Evolutionary conservation across 30 jellyfish, hydroid and myxozoan genomes (phyloP).

Genomic region (Aurelia sp.): DNA sequence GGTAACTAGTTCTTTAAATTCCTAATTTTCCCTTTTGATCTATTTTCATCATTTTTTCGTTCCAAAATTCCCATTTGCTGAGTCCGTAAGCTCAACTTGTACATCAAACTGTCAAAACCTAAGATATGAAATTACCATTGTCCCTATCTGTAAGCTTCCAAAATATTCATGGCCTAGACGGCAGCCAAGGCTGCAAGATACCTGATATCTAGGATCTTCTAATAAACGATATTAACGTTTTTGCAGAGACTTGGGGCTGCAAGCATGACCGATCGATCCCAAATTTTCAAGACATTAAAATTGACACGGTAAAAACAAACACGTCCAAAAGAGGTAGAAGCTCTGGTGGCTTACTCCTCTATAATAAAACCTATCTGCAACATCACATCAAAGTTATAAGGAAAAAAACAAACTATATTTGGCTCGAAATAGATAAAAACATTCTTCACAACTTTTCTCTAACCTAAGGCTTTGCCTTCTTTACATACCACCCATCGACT

Average conservation of each 20-base stretch:
- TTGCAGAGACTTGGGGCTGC: slow-evolving; percentile 6
- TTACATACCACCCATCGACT: background rate
- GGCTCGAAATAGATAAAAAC: background rate
- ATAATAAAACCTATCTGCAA: background rate
- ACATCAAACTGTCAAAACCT: no score
- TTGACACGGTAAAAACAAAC: background rate
- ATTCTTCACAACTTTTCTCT: background rate
- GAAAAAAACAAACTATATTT: background rate
- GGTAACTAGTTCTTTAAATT: no score
- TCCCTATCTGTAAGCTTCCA: background rate
- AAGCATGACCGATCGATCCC: background rate
- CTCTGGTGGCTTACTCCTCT: slow-evolving; percentile 7
- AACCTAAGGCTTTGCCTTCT: background rate
- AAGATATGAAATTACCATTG: background rate
- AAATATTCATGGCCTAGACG: background rate
- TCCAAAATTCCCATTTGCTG: no score
- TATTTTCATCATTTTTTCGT: no score
- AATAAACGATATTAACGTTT: background rate
- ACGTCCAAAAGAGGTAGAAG: background rate
- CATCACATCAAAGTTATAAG: background rate
- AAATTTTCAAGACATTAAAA: background rate
- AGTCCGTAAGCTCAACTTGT: no score
- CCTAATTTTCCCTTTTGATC: no score
- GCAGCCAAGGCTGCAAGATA: background rate
- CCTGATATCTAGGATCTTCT: background rate